Percentiles rank a stretch among this genome's conserved stretches.
Conservation (phyloP, 2,888 invertebrate genomes). For the Drosophila atroscutellata region DNA sequence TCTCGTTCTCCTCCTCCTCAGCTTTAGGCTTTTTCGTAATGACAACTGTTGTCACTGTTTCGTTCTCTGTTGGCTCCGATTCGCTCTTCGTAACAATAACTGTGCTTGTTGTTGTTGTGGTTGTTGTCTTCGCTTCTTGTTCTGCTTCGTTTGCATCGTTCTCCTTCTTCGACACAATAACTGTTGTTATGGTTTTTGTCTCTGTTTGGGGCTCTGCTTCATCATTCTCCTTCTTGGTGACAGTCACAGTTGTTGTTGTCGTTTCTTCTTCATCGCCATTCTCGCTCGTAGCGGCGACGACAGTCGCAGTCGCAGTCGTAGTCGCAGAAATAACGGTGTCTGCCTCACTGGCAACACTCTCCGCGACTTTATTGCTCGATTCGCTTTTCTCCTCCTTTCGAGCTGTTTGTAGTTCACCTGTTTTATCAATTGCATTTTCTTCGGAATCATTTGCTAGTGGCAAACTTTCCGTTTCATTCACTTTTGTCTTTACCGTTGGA, state of each 20-base stretch:
- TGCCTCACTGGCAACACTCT: neutral
- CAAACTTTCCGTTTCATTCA: conserved; percentile 24
- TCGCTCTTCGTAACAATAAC: conserved; percentile 12
- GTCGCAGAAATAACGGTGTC: neutral
- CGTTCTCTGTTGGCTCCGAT: neutral
- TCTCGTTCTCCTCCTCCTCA: neutral
- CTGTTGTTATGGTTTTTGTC: conserved; percentile 23
- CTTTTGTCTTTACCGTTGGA: conserved; percentile 27
- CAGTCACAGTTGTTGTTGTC: neutral
- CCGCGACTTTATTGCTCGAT: conserved; percentile 5
- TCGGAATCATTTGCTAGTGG: conserved; percentile 14
- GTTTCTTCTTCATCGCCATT: conserved; percentile 10
- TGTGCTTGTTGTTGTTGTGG: conserved; percentile 18
- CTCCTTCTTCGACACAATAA: conserved; percentile 16
- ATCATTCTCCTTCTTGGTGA: conserved; percentile 5
- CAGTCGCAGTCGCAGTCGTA: neutral
- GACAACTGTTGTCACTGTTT: neutral
- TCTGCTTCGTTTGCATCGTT: neutral
- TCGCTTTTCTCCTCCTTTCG: conserved; percentile 1
- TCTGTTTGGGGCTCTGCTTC: neutral
- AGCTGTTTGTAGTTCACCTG: conserved; percentile 6
- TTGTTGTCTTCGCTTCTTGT: neutral
- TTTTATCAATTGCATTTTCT: conserved; percentile 19
- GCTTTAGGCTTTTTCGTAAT: neutral
- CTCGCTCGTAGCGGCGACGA: neutral